phyloP scores from a whole-genome alignment of 2,888 invertebrate species.

The Patella depressa region DNA sequence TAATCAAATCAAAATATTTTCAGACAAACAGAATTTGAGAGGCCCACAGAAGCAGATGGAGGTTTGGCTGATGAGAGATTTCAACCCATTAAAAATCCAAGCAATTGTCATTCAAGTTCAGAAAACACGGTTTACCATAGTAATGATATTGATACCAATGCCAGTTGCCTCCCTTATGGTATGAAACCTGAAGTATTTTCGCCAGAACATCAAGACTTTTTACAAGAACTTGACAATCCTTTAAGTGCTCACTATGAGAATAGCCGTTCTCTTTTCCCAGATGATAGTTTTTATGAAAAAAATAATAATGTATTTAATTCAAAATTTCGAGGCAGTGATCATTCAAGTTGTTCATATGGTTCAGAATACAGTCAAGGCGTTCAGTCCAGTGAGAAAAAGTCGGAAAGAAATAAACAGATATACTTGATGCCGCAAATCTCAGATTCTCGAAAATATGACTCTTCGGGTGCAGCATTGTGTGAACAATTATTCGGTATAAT shows the following conservation, averaged over 20 bases:
- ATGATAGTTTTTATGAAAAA: background rate
- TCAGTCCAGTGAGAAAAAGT: conserved; percentile 21
- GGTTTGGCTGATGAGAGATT: too few relatives aligned
- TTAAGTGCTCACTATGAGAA: background rate
- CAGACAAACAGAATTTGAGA: too few relatives aligned
- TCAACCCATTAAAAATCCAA: too few relatives aligned
- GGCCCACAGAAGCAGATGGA: too few relatives aligned
- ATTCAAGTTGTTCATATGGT: conserved; percentile 11
- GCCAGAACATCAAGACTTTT: background rate
- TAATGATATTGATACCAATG: too few relatives aligned
- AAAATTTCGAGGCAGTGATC: background rate
- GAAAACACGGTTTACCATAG: too few relatives aligned
- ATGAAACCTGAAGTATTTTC: too few relatives aligned
- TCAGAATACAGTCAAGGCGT: background rate
- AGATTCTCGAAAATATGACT: conserved; percentile 35
- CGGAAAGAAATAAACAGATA: conserved; percentile 42
- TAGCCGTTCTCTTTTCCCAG: background rate
- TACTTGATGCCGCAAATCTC: conserved; percentile 37
- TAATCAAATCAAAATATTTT: too few relatives aligned
- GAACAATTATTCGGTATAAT: conserved; percentile 59
- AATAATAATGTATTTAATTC: conserved; percentile 1
- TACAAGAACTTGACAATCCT: background rate
- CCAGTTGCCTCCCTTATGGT: too few relatives aligned
- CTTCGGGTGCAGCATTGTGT: conserved; percentile 51
- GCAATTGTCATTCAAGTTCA: too few relatives aligned